Conservation (phyloP, 2,113 vertebrate genomes). For the Typhlomys cinereus region DNA sequence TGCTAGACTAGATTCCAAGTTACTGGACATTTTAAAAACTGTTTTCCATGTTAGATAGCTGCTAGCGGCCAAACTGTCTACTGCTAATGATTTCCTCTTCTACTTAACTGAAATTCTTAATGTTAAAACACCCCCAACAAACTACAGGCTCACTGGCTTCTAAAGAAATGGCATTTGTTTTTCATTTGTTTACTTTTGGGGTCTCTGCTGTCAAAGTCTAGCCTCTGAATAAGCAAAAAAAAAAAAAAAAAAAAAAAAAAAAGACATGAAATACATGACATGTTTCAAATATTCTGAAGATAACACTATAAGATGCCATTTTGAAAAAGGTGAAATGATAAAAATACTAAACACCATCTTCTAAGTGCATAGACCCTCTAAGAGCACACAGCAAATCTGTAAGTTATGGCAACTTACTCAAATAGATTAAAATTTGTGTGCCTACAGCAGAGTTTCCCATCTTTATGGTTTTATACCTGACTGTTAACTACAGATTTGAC, state of each 20-base stretch:
- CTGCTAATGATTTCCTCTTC: background rate
- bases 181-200: background rate
- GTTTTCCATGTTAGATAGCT: background rate
- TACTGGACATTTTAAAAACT: background rate
- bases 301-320: background rate
- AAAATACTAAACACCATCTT: too few relatives aligned
- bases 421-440: background rate
- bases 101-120: background rate
- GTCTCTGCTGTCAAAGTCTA: background rate
- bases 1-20: background rate
- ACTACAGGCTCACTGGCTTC: background rate
- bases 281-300: background rate
- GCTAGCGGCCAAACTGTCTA: background rate
- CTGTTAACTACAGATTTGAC: background rate
- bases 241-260: conserved; percentile 44
- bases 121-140: background rate
- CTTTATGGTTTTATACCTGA: conserved; percentile 17
- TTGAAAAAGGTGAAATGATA: conserved; percentile 40
- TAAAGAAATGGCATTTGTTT: conserved; percentile 5
- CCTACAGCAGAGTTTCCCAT: background rate
- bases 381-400: background rate
- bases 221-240: background rate
- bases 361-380: conserved; percentile 30
- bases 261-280: background rate
- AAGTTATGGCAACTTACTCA: conserved; percentile 1